phyloP scores from a whole-genome alignment of 2,797 vertebrate genomes.

The Lagocephalus sceleratus region DNA sequence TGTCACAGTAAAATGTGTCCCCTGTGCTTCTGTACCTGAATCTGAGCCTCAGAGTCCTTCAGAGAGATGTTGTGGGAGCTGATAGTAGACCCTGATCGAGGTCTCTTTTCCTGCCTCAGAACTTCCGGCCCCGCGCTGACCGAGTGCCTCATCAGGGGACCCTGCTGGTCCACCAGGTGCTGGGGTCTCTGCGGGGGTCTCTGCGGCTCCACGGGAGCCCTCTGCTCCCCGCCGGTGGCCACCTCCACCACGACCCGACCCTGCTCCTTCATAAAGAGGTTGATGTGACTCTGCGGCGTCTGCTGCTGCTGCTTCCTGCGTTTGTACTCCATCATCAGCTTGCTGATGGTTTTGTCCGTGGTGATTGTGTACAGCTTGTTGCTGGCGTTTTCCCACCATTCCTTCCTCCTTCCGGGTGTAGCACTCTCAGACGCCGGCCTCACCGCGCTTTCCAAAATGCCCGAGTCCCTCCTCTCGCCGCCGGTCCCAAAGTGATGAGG shows the following conservation, averaged over 20 bases:
- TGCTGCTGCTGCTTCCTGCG: slow-evolving; percentile 89
- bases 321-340: slow-evolving; percentile 95
- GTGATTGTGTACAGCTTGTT: slow-evolving; percentile 96
- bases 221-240: slow-evolving; percentile 65
- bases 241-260: slow-evolving; percentile 56
- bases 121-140: slow-evolving; percentile 93
- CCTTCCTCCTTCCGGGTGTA: slow-evolving; percentile 77
- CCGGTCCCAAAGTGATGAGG: slow-evolving; percentile 68
- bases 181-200: slow-evolving; percentile 86
- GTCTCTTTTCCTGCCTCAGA: slow-evolving; percentile 88
- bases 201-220: slow-evolving; percentile 69
- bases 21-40: slow-evolving; percentile 78
- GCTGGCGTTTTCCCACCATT: slow-evolving; percentile 96
- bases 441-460: slow-evolving; percentile 4
- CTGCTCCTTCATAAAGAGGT: slow-evolving; percentile 83
- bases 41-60: slow-evolving; percentile 90
- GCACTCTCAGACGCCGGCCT: slow-evolving; percentile 9
- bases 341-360: slow-evolving; percentile 90
- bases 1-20: too few relatives aligned
- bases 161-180: slow-evolving; percentile 86
- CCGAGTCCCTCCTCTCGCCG: slow-evolving; percentile 47
- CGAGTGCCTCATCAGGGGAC: slow-evolving; percentile 85
- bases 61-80: slow-evolving; percentile 87
- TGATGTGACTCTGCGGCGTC: slow-evolving; percentile 80
- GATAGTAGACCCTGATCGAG: slow-evolving; percentile 88